phyloP scores from a whole-genome alignment of 2,888 invertebrate species.

The Seira sanloemensis region DNA sequence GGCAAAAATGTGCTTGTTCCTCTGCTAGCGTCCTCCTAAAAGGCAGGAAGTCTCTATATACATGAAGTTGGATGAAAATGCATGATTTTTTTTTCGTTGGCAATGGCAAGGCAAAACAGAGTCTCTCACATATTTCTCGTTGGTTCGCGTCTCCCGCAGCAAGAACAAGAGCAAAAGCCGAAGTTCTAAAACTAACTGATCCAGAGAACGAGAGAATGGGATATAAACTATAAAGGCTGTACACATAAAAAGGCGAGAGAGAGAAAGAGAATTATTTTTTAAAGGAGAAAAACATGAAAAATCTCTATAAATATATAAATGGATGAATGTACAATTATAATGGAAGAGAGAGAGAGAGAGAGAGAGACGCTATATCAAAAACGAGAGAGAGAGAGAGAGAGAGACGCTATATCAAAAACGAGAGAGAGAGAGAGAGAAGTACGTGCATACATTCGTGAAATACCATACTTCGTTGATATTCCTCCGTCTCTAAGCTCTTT shows the following conservation, averaged over 20 bases:
- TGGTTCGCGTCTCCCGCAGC: too few relatives aligned
- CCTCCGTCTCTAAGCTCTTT: background rate
- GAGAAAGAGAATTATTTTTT: background rate
- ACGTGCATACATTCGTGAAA: background rate
- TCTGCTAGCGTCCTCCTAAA: too few relatives aligned
- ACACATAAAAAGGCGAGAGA: too few relatives aligned
- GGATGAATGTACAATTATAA: background rate
- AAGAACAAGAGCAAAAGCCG: too few relatives aligned
- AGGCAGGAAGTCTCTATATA: conserved; percentile 33
- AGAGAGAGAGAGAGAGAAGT: background rate
- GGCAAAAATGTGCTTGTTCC: too few relatives aligned
- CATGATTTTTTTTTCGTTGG: too few relatives aligned
- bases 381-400: background rate
- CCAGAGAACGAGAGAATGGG: too few relatives aligned
- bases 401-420: background rate
- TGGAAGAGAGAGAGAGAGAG: background rate
- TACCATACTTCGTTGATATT: background rate
- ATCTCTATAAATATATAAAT: background rate
- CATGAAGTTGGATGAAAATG: too few relatives aligned
- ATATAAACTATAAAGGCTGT: too few relatives aligned
- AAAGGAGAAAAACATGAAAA: conserved; percentile 1
- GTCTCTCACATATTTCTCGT: too few relatives aligned
- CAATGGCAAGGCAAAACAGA: too few relatives aligned
- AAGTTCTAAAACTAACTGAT: too few relatives aligned
- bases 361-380: background rate